Evolutionary conservation across 1,140 invertebrate species (phyloP).

Genomic region (Drosophila sechellia): DNA sequence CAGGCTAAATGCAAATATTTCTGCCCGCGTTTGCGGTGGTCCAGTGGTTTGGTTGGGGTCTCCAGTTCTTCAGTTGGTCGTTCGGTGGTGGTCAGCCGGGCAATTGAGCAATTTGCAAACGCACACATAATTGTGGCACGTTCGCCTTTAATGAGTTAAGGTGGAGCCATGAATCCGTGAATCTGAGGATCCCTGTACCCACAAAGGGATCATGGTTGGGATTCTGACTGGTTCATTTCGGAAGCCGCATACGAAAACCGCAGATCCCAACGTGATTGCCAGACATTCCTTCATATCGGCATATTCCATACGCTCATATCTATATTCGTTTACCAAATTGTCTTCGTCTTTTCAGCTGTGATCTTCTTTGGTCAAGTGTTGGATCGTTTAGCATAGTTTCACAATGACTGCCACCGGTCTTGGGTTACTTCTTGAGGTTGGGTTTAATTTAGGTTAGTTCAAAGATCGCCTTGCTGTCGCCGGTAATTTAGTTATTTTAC

Average conservation of each 20-base stretch:
- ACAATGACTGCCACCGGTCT: slow-evolving; percentile 70
- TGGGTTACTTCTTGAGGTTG: slow-evolving; percentile 9
- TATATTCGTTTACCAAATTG: neutral
- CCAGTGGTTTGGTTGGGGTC: slow-evolving; percentile 9
- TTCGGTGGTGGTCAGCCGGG: slow-evolving; percentile 10
- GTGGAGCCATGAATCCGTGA: slow-evolving; percentile 43
- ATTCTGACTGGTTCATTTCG: slow-evolving; percentile 32
- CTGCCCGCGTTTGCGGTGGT: slow-evolving; percentile 51
- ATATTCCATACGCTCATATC: slow-evolving; percentile 16
- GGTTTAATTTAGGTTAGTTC: slow-evolving; percentile 29
- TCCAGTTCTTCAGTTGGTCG: neutral
- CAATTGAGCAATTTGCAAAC: slow-evolving; percentile 78
- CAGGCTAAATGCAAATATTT: slow-evolving; percentile 72
- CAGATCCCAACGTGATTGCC: slow-evolving; percentile 32
- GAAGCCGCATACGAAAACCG: slow-evolving; percentile 36
- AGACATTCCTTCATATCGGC: slow-evolving; percentile 29
- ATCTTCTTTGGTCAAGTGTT: slow-evolving; percentile 33
- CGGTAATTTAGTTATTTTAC: slow-evolving; percentile 8
- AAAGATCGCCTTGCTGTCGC: slow-evolving; percentile 58
- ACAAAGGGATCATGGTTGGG: neutral
- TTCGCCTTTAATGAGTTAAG: slow-evolving; percentile 75
- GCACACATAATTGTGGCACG: slow-evolving; percentile 79
- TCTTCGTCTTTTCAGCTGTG: slow-evolving; percentile 11
- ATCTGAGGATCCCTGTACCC: neutral
- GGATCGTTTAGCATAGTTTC: slow-evolving; percentile 32